Conservation (phyloP, 2,113 vertebrate genomes). For the Eulacestoma nigropectus region DNA sequence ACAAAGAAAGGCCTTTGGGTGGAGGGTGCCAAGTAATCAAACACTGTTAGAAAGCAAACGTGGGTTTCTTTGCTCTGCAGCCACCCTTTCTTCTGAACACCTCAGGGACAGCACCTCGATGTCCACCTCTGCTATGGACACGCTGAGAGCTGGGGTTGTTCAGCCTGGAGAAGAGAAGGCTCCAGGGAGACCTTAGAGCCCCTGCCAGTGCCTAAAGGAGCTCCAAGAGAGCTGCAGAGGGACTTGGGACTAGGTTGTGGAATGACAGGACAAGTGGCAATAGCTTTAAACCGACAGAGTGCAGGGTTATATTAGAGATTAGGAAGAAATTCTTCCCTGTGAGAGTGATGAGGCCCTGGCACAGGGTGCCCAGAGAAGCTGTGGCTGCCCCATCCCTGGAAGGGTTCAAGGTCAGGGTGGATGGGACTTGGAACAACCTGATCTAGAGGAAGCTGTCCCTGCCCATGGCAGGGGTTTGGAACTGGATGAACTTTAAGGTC, state of each 20-base stretch:
- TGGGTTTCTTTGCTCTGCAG: background rate
- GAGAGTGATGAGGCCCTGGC: background rate
- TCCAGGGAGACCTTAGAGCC: background rate
- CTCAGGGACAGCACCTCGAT: accelerated
- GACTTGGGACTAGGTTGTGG: background rate
- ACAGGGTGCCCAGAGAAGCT: background rate
- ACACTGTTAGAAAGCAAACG: background rate
- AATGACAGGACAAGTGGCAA: background rate
- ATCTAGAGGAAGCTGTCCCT: background rate
- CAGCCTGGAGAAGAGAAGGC: background rate
- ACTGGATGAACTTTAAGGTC: background rate
- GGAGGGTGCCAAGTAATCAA: background rate
- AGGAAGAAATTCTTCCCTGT: background rate
- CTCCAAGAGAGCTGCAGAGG: background rate
- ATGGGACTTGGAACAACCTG: background rate
- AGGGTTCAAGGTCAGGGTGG: background rate
- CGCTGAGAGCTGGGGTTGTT: accelerated
- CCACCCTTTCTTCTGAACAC: background rate
- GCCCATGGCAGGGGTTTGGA: background rate
- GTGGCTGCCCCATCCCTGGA: background rate
- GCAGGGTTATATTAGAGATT: background rate
- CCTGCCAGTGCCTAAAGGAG: background rate
- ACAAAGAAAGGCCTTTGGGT: background rate
- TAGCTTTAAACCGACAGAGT: background rate
- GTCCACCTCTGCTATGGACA: background rate